phyloP scores from a whole-genome alignment of 2,113 vertebrate genomes.

The Python bivittatus region DNA sequence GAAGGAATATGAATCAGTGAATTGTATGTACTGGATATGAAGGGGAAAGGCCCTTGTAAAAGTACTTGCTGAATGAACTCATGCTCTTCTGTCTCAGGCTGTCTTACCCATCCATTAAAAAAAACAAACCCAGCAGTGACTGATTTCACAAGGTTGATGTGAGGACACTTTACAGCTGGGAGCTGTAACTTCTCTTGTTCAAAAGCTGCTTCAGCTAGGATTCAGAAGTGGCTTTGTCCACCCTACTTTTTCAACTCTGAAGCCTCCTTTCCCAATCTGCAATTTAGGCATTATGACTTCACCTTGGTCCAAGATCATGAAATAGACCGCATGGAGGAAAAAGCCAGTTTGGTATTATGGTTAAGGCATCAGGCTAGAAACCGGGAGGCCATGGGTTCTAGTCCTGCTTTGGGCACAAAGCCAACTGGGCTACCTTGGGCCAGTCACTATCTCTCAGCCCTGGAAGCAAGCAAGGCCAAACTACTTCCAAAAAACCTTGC shows the following conservation, averaged over 20 bases:
- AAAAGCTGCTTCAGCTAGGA: neutral
- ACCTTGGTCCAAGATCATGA: too few species aligned
- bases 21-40: too few species aligned
- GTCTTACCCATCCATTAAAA: neutral
- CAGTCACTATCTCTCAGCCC: too few species aligned
- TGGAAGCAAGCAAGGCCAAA: too few species aligned
- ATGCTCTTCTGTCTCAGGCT: neutral
- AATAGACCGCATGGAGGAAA: too few species aligned
- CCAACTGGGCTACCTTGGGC: too few species aligned
- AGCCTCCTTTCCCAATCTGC: neutral
- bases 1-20: too few species aligned
- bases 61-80: neutral
- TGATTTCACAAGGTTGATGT: neutral
- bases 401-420: too few species aligned
- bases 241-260: neutral
- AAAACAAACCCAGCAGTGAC: neutral
- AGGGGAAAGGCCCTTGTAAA: neutral
- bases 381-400: too few species aligned
- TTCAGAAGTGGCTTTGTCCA: neutral
- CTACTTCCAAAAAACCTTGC: too few species aligned
- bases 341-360: too few species aligned
- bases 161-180: neutral
- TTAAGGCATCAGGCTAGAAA: too few species aligned
- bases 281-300: neutral
- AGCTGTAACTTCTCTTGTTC: neutral